Conservation (phyloP, 2,888 invertebrate species). For the Tiliacea aurago region DNA sequence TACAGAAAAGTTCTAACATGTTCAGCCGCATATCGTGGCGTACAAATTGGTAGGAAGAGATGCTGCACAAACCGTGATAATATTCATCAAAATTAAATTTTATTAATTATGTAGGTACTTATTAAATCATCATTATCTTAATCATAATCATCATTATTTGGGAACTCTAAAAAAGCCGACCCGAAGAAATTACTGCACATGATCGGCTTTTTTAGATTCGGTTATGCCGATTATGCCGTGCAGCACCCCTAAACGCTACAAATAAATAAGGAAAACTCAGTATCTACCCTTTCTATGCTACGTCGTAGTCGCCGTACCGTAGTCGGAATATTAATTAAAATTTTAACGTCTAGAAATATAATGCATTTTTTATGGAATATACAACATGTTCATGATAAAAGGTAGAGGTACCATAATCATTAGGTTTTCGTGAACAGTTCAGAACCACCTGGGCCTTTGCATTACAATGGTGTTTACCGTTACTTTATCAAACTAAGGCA, state of each 20-base stretch:
- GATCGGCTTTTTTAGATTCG: neutral
- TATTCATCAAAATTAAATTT: too few relatives aligned
- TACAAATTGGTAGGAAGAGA: too few relatives aligned
- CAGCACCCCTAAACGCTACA: neutral
- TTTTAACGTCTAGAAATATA: too few relatives aligned
- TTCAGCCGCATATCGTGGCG: too few relatives aligned
- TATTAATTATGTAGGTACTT: too few relatives aligned
- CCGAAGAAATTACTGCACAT: neutral
- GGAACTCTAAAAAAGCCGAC: neutral
- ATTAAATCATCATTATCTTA: too few relatives aligned
- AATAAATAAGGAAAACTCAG: neutral
- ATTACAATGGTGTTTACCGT: conserved; percentile 6
- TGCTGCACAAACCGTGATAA: too few relatives aligned
- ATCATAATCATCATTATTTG: too few relatives aligned
- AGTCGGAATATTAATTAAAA: neutral
- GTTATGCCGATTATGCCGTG: neutral
- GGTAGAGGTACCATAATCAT: neutral
- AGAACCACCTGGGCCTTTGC: neutral
- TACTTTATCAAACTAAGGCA: neutral
- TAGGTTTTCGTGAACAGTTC: neutral
- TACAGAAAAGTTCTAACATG: too few relatives aligned
- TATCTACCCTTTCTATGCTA: neutral
- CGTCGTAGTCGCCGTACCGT: neutral
- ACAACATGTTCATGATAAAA: neutral
- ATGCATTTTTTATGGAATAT: neutral